A percentile compares a stretch with the other conserved stretches of the same genome.
These are phyloP conservation scores for Eufriesea mexicana DNA, from an alignment of 1,140 invertebrate species.

Conservation along the genomic window DNA sequence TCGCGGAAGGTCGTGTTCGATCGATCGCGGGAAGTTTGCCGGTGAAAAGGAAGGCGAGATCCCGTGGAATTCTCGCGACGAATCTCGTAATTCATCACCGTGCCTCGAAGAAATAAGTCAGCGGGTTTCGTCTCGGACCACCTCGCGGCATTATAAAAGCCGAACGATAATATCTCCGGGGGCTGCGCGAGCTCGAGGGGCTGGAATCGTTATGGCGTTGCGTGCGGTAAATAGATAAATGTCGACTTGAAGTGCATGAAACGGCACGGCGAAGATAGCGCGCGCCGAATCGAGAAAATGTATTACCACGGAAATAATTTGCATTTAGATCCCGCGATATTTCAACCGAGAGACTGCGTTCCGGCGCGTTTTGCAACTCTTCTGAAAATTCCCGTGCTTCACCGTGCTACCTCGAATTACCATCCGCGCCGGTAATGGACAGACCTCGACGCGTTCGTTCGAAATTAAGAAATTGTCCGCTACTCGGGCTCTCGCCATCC, in stretches of 20 bases:
- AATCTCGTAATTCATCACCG: not conserved
- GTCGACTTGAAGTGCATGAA: slow-evolving; percentile 48
- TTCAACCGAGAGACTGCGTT: not conserved
- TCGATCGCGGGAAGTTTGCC: not conserved
- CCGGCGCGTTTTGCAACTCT: not conserved
- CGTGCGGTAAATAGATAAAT: slow-evolving; percentile 54
- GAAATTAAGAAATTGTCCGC: not conserved
- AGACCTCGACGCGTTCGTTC: not conserved
- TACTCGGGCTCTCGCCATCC: no score
- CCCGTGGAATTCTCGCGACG: not conserved
- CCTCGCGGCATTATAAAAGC: slow-evolving; percentile 24
- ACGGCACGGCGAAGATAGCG: slow-evolving; percentile 34
- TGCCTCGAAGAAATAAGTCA: slow-evolving; percentile 33
- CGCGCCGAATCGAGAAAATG: slow-evolving; percentile 42
- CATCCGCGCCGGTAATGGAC: no score
- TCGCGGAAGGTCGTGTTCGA: not conserved
- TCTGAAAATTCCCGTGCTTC: slow-evolving; percentile 13
- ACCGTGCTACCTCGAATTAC: not conserved
- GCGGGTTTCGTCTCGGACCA: slow-evolving; percentile 2
- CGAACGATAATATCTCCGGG: slow-evolving; percentile 33
- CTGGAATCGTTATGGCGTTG: slow-evolving; percentile 32
- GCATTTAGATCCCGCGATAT: slow-evolving; percentile 46
- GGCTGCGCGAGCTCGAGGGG: slow-evolving; percentile 6
- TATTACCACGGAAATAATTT: slow-evolving; percentile 53
- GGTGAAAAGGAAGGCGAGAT: not conserved